phyloP scores from a whole-genome alignment of 2,797 vertebrate genomes.

The Myotis myotis region DNA sequence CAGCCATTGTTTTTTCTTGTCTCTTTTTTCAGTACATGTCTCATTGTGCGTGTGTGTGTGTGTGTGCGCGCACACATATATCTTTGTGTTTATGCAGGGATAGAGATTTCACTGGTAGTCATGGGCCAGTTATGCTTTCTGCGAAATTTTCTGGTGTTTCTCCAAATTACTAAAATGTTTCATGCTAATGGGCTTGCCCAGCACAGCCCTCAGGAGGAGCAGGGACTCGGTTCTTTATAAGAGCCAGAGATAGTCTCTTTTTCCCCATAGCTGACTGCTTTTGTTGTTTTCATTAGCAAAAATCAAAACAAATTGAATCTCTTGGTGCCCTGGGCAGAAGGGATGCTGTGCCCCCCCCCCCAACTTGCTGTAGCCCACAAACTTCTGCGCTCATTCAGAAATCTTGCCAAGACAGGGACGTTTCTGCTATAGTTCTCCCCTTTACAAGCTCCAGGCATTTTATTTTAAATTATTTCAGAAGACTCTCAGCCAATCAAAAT shows the following conservation, averaged over 20 bases:
- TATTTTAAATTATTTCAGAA: slow-evolving; percentile 50
- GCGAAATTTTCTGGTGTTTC: slow-evolving; percentile 55
- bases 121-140: not conserved
- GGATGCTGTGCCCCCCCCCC: not conserved
- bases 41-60: not conserved
- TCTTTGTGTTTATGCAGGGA: not conserved
- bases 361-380: slow-evolving; percentile 38
- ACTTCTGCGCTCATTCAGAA: slow-evolving; percentile 35
- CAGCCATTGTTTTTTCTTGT: not conserved
- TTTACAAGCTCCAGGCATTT: not conserved
- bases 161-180: slow-evolving; percentile 75
- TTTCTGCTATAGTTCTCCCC: not conserved
- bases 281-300: slow-evolving; percentile 81
- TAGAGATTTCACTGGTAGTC: not conserved
- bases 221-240: slow-evolving; percentile 64
- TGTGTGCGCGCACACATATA: no score
- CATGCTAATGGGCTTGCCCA: not conserved
- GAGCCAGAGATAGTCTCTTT: slow-evolving; percentile 29
- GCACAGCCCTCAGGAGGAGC: slow-evolving; percentile 47
- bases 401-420: slow-evolving; percentile 50
- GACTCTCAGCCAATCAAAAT: slow-evolving; percentile 15
- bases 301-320: slow-evolving; percentile 78
- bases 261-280: slow-evolving; percentile 69
- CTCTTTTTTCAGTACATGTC: not conserved
- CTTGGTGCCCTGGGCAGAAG: slow-evolving; percentile 56